These are phyloP conservation scores for Ceratina australensis DNA, from an alignment of 1,140 invertebrate species.

Conservation along the genomic window DNA sequence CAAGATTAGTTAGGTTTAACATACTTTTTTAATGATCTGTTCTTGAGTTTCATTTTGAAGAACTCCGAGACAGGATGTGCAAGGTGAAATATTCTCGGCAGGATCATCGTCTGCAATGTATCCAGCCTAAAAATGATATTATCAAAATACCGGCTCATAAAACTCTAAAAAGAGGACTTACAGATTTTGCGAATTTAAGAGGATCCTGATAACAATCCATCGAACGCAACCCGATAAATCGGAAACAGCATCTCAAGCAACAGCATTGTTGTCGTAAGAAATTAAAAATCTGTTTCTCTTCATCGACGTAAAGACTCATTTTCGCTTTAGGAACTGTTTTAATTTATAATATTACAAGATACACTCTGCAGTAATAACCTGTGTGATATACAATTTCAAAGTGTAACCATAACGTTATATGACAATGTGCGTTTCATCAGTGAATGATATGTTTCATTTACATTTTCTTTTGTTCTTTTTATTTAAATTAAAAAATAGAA, in stretches of 20 bases:
- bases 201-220: constrained; percentile 76
- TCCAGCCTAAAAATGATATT: constrained; percentile 60
- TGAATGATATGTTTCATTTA: no score
- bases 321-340: not conserved
- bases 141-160: not conserved
- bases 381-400: no score
- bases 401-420: no score
- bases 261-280: constrained; percentile 76
- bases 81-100: constrained; percentile 73
- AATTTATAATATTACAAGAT: not conserved
- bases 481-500: not conserved
- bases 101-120: constrained; percentile 58
- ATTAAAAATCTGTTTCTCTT: constrained; percentile 69
- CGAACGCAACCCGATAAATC: constrained; percentile 77
- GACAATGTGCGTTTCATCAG: no score
- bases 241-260: constrained; percentile 80
- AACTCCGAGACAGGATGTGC: constrained; percentile 83
- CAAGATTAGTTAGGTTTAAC: no score
- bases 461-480: no score
- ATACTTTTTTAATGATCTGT: constrained; percentile 76
- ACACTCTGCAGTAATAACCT: no score
- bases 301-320: constrained; percentile 46
- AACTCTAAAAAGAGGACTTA: constrained; percentile 47
- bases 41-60: constrained; percentile 80
- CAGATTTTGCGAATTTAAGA: constrained; percentile 70